Evolutionary conservation across 2,797 vertebrate genomes (phyloP), one percentile per base, ranked within the genome.

Genomic region (Microchirus variegatus): DNA sequence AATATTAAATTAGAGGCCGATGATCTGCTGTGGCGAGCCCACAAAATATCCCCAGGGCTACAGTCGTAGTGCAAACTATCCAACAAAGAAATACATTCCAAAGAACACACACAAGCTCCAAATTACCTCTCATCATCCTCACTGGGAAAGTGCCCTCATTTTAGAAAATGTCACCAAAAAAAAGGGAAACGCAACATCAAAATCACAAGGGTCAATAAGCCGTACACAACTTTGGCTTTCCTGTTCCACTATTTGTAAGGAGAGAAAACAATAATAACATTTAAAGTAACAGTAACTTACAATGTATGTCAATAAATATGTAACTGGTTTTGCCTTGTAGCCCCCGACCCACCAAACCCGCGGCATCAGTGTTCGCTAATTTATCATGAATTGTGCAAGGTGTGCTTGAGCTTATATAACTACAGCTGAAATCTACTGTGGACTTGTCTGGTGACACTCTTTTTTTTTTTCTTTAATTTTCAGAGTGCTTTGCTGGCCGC

Each of bases 391-490:
- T 77, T 92, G 89, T 88, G 89, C 90, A 92, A 92, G 86, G 73
- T 91, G 92, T 89, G 90, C 90, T 93, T 91, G 80, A 89, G 86
- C 85, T 89, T 89, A 77, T 85, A 65, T 82, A 87, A 91, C 88
- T 90, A 92, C 88, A 82, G 87, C 86, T 89, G 87, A 89, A 86
- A 84, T 86, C 84, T 80, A 60, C 67, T 66, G 73, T 84, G 85
- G 70, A 83, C 73, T 71, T 82, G 77, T 91, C 91, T 78, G 79
- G 66, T 91, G 89, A 91, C 51, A 88, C 89, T 91, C 90, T 86
- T 78, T 74, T 77, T 69, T 84, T 59, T 63, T 79, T 70, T 78
- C 68, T 74, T 77, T 69, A 84, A 62, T 63, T 79, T 70, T 78
- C 68, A 60, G 67, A 71, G 78, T 75, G 85, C 78, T 63, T 59